Evolutionary conservation across 2,888 invertebrate genomes (phyloP).

Genomic region (Ophion ventricosus): DNA sequence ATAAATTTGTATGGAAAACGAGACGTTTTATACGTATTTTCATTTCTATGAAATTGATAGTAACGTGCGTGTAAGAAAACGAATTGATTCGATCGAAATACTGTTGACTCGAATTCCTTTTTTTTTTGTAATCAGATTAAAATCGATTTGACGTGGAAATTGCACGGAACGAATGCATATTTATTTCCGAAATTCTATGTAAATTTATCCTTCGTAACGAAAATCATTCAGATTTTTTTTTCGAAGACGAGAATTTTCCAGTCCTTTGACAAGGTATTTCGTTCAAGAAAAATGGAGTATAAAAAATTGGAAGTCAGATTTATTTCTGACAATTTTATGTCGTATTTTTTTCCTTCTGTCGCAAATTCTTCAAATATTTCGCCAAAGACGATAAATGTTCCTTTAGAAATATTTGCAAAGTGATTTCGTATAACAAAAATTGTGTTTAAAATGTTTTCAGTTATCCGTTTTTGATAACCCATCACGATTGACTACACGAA

Average conservation of each 20-base stretch:
- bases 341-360: neutral
- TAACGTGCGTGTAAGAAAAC: neutral
- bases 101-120: neutral
- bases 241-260: too few relatives aligned
- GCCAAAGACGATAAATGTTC: neutral
- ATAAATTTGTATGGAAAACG: slow-evolving; percentile 34
- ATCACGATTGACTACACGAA: too few relatives aligned
- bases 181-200: neutral
- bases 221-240: too few relatives aligned
- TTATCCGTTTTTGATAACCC: neutral
- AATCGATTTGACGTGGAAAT: neutral
- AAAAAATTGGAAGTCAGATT: neutral
- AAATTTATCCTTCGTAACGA: neutral
- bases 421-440: neutral
- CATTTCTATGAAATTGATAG: neutral
- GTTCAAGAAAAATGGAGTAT: neutral
- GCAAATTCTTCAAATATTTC: neutral
- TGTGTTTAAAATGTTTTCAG: neutral
- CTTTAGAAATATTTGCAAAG: neutral
- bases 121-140: neutral
- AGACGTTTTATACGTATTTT: neutral
- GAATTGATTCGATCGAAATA: neutral
- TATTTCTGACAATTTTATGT: neutral
- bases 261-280: neutral
- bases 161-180: neutral